Evolutionary conservation across 2,888 invertebrate genomes (phyloP).

Genomic region (Drosophila trichaetosa): DNA sequence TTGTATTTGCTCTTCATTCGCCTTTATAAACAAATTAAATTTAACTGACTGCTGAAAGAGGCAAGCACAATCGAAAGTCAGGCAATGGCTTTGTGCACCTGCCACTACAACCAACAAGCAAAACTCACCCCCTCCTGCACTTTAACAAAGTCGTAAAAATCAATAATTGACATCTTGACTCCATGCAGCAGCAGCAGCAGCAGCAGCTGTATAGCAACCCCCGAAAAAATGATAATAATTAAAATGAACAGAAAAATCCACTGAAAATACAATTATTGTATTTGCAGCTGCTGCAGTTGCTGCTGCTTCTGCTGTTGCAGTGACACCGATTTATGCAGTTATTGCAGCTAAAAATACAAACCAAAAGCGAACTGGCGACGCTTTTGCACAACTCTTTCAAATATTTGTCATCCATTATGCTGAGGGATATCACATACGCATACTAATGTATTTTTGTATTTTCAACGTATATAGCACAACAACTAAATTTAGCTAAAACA

Average conservation of each 20-base stretch:
- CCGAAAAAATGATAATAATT: conserved; percentile 14
- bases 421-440: conserved; percentile 16
- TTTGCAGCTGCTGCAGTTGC: neutral
- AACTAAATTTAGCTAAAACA: conserved; percentile 66
- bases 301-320: conserved; percentile 25
- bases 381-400: conserved; percentile 10
- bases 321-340: conserved; percentile 43
- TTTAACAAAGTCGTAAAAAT: conserved; percentile 52
- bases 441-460: conserved; percentile 28
- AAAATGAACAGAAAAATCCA: conserved; percentile 1
- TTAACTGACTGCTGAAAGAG: neutral
- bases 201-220: conserved; percentile 2
- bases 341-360: conserved; percentile 17
- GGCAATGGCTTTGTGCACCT: conserved; percentile 33
- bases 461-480: conserved; percentile 43
- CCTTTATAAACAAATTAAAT: conserved; percentile 13
- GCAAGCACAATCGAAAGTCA: conserved; percentile 3
- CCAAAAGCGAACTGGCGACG: neutral
- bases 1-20: neutral
- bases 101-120: conserved; percentile 22
- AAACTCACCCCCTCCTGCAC: conserved; percentile 15
- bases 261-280: conserved; percentile 8
- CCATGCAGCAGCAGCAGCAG: conserved; percentile 28
- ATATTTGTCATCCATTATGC: conserved; percentile 30
- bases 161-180: conserved; percentile 67